phyloP scores from a whole-genome alignment of 2,113 vertebrate species.

The Thamnaconus septentrionalis region DNA sequence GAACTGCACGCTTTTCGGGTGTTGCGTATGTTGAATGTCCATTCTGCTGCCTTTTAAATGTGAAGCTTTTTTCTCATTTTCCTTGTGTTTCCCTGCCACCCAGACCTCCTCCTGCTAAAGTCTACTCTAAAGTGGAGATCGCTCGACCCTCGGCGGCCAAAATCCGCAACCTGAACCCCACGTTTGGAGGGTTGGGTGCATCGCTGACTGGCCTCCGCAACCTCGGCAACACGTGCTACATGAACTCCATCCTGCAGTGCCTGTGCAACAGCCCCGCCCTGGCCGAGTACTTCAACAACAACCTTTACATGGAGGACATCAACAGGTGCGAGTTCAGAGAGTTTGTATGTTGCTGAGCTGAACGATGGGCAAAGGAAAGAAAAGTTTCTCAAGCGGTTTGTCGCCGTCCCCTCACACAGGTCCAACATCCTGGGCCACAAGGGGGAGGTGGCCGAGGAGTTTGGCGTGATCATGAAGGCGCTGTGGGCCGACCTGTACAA shows the following conservation, averaged over 20 bases:
- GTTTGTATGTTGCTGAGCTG: no score
- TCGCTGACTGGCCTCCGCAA: constrained; percentile 94
- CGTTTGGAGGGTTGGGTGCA: constrained; percentile 89
- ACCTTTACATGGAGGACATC: constrained; percentile 92
- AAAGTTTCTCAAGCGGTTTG: not conserved
- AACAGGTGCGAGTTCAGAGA: constrained; percentile 81
- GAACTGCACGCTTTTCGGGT: not conserved
- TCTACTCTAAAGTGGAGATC: constrained; percentile 87
- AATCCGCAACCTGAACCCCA: constrained; percentile 92
- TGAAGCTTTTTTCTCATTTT: not conserved
- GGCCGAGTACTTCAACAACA: constrained; percentile 93
- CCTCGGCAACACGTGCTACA: constrained; percentile 97
- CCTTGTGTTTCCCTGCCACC: constrained; percentile 3
- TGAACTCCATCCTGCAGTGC: constrained; percentile 99
- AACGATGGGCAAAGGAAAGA: not conserved
- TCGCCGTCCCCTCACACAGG: constrained; percentile 64
- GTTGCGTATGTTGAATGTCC: no score
- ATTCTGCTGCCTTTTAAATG: not conserved
- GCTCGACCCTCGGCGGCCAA: constrained; percentile 89
- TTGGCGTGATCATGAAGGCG: constrained; percentile 96
- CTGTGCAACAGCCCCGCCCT: constrained; percentile 91
- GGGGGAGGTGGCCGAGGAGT: constrained; percentile 97
- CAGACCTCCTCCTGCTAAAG: constrained; percentile 65
- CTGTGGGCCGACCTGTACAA: constrained; percentile 94
- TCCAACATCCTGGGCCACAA: constrained; percentile 94